Evolutionary conservation across 2,797 vertebrate genomes (phyloP).

Genomic region (Rhinoraja longicauda): DNA sequence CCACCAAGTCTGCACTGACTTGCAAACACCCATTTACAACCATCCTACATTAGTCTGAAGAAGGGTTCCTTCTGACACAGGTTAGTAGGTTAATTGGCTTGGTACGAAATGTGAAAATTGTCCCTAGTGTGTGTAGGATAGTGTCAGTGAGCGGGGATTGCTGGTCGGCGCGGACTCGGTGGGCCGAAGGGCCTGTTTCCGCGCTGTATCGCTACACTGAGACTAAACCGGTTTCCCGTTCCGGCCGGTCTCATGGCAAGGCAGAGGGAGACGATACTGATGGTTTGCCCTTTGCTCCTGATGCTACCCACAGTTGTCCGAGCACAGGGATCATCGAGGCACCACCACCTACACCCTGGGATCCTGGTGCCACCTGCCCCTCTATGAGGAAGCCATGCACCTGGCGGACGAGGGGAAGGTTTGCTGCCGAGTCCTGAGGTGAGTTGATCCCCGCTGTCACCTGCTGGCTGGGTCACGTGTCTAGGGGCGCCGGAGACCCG

Average conservation of each 20-base stretch:
- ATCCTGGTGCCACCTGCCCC: slow-evolving; percentile 69
- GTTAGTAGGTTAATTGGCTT: no score
- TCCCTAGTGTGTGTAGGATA: no score
- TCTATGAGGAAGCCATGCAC: slow-evolving; percentile 88
- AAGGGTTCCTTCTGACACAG: no score
- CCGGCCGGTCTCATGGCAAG: neutral
- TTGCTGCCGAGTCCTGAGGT: slow-evolving; percentile 85
- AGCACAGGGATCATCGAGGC: slow-evolving; percentile 68
- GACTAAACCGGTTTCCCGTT: neutral
- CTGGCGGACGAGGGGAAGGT: slow-evolving; percentile 86
- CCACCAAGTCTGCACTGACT: no score
- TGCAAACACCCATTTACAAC: no score
- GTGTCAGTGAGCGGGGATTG: no score
- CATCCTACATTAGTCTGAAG: no score
- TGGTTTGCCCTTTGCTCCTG: neutral
- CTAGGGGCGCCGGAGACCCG: no score
- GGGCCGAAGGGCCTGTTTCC: no score
- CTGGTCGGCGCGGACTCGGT: no score
- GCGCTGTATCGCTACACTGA: no score
- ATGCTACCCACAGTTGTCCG: slow-evolving; percentile 52
- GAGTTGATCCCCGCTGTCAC: slow-evolving; percentile 38
- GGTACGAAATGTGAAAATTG: no score
- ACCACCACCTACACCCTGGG: slow-evolving; percentile 49
- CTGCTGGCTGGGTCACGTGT: neutral
- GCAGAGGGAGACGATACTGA: neutral